Percentiles rank a stretch among this genome's conserved stretches.
Conservation (phyloP, 2,113 vertebrate genomes). For the Rhizomys pruinosus region DNA sequence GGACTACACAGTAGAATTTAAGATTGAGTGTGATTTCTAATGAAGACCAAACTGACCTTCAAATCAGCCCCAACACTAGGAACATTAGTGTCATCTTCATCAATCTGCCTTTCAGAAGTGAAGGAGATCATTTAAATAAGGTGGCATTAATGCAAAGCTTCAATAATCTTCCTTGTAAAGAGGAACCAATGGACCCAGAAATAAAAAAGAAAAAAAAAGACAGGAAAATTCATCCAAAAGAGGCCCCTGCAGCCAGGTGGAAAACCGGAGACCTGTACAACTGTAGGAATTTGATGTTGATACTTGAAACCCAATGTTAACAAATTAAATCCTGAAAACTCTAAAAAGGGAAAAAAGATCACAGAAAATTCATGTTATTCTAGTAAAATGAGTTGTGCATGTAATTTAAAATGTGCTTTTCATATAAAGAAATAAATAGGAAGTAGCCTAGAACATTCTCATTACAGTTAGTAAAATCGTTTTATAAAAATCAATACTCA, state of each 20-base stretch:
- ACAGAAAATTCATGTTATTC: background rate
- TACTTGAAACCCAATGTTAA: slow-evolving; percentile 1
- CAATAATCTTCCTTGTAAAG: background rate
- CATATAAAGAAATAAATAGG: background rate
- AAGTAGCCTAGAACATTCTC: background rate
- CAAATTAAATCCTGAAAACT: background rate
- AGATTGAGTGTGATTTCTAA: background rate
- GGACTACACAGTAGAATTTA: background rate
- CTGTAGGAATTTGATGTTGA: background rate
- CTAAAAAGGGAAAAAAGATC: background rate
- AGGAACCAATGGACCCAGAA: background rate
- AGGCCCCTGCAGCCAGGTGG: too few species aligned
- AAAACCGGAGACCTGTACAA: background rate
- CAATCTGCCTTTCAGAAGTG: background rate
- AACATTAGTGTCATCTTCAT: background rate
- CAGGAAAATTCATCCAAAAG: background rate
- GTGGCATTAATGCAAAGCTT: background rate
- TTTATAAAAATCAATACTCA: background rate
- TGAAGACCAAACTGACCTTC: background rate
- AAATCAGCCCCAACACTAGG: background rate
- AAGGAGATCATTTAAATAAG: background rate
- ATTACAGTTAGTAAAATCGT: background rate
- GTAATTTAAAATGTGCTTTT: slow-evolving; percentile 19
- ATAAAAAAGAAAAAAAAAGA: background rate
- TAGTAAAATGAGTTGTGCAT: background rate